Evolutionary conservation across 2,113 vertebrate genomes (phyloP).

Genomic region (Pampusana beccarii): DNA sequence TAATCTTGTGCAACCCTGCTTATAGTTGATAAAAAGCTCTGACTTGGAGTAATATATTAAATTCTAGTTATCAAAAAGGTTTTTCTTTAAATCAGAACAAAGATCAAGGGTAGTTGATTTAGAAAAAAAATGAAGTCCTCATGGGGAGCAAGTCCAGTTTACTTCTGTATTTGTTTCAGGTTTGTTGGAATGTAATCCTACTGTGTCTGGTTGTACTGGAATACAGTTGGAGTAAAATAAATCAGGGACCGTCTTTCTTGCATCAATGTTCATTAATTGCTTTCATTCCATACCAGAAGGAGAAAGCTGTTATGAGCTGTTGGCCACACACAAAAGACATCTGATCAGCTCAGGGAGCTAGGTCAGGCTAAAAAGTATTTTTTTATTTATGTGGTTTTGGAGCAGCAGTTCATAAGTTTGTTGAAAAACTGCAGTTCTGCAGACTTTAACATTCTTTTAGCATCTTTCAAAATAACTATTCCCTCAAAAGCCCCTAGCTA

Average conservation of each 20-base stretch:
- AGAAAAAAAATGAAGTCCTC: not conserved
- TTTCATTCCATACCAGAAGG: slow-evolving; percentile 22
- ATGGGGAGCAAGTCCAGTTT: not conserved
- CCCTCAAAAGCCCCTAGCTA: not conserved
- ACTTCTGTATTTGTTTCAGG: slow-evolving; percentile 2
- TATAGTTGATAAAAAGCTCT: not conserved
- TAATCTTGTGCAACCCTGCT: not conserved
- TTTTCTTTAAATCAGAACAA: not conserved
- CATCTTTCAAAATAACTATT: slow-evolving; percentile 12
- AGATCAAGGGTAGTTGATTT: not conserved
- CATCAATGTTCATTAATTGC: slow-evolving; percentile 44
- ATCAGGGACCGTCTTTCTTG: not conserved
- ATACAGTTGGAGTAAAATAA: slow-evolving; percentile 34
- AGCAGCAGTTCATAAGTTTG: not conserved
- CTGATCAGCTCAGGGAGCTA: slow-evolving; percentile 16
- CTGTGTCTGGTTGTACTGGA: not conserved
- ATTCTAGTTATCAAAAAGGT: not conserved
- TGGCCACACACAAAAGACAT: slow-evolving; percentile 21
- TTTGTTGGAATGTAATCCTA: slow-evolving; percentile 6
- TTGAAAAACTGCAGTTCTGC: slow-evolving; percentile 8
- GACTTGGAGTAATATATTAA: not conserved
- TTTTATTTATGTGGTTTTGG: slow-evolving; percentile 32
- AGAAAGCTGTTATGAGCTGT: slow-evolving; percentile 2
- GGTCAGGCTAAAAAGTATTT: slow-evolving; percentile 36
- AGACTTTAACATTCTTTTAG: slow-evolving; percentile 1